Base-by-base conservation (phyloP, 2,113 vertebrate species). In the Polypterus bichir region DNA sequence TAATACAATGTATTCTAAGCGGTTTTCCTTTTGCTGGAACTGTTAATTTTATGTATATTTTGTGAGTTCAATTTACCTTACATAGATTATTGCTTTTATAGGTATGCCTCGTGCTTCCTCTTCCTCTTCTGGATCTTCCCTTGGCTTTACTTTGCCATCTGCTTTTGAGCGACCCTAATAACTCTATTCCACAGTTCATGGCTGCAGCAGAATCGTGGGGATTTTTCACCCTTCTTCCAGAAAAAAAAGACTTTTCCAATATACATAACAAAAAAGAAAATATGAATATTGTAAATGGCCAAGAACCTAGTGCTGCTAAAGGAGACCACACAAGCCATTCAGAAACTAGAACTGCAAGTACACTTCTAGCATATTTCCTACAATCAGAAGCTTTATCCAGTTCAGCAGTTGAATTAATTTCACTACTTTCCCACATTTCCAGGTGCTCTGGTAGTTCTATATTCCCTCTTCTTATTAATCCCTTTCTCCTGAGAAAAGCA, bases 101-200 rank as follows among this genome's bases (percentile, higher is more conserved):
- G 95, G 86, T 86, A 62, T 90, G 90, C 60, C 77, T 83, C 68
- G 57, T 52, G 54, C 79, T 90, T 68, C 79, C 85, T 0, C 61
- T 79, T 56, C 63, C 61, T 0, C 78, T 80, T 6, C 74, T 87
- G 0, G 85, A 94, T 74, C 76, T 91, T 66, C 93, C 93, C 6
- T 59, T 97, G 58, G 84, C 84, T 65, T 82, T 98, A 59, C 77
- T 96, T 62, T 81, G 88, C 69, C 88, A 75, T 49, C 71, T 97
- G 7, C 78, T 88, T 46, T 74, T 95, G 55, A 87, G 71, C 7
- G 85, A 94, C 73, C 59, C 81, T 0, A 48, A 64, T 9, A 68
- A 55, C 49, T 76, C 83, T 0, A 65, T 89, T 65, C 71, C 75
- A 51, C 79, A 80, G 74, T 79, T 93, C 61, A 75, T 77, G 61